Conservation (phyloP, 2,888 invertebrate species). For the Limnephilus lunatus region DNA sequence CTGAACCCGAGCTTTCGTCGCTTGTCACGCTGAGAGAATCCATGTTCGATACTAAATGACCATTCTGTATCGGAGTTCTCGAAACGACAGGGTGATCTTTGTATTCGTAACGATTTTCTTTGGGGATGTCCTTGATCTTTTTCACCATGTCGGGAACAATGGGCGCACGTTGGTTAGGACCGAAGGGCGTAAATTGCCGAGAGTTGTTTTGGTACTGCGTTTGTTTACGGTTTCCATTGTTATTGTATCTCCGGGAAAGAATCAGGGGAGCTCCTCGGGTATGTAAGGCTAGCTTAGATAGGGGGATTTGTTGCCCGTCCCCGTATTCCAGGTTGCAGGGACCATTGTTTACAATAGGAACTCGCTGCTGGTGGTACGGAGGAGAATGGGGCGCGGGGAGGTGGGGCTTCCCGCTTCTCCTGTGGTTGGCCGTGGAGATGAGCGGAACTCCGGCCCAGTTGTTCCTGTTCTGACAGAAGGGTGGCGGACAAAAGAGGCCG, state of each 20-base stretch:
- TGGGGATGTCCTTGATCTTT: slow-evolving; percentile 71
- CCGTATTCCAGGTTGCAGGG: slow-evolving; percentile 68
- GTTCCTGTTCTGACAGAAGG: slow-evolving; percentile 78
- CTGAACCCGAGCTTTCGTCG: slow-evolving; percentile 85
- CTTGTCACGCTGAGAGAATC: slow-evolving; percentile 86
- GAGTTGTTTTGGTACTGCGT: slow-evolving; percentile 50
- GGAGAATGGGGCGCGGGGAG: slow-evolving; percentile 53
- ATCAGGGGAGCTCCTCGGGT: slow-evolving; percentile 92
- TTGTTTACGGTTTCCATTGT: slow-evolving; percentile 65
- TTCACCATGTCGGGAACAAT: slow-evolving; percentile 71
- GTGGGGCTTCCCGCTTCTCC: slow-evolving; percentile 69
- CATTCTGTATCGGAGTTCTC: slow-evolving; percentile 69
- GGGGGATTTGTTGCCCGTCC: slow-evolving; percentile 73
- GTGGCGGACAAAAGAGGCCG: slow-evolving; percentile 70
- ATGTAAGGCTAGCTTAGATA: slow-evolving; percentile 88
- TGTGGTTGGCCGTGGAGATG: slow-evolving; percentile 85
- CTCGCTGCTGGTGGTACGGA: slow-evolving; percentile 61
- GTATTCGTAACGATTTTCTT: slow-evolving; percentile 71
- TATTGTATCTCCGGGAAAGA: slow-evolving; percentile 81
- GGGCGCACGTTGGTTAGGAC: slow-evolving; percentile 67
- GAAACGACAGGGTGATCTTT: slow-evolving; percentile 67
- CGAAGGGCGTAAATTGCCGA: slow-evolving; percentile 58
- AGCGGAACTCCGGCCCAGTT: slow-evolving; percentile 90
- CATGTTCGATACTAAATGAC: slow-evolving; percentile 76
- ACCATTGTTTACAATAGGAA: slow-evolving; percentile 55